phyloP scores from a whole-genome alignment of 2,797 vertebrate species.

The Harpagifer antarcticus region DNA sequence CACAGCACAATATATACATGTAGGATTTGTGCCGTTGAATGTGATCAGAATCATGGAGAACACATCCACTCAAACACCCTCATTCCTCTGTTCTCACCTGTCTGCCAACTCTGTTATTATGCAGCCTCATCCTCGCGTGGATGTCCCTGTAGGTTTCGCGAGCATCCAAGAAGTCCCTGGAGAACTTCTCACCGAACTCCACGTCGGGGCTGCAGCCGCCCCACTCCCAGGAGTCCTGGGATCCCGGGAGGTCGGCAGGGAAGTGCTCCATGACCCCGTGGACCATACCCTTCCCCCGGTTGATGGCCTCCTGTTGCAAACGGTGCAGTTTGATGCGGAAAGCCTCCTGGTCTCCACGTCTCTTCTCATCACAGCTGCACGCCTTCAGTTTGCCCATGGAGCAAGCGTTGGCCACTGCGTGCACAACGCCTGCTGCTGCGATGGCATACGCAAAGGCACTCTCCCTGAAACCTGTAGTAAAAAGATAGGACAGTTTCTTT shows the following conservation, averaged over 20 bases:
- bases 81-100: constrained; percentile 88
- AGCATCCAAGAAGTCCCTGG: constrained; percentile 97
- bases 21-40: too few relatives aligned
- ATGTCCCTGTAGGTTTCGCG: constrained; percentile 97
- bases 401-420: constrained; percentile 96
- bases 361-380: constrained; percentile 94
- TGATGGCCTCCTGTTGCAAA: constrained; percentile 95
- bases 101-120: constrained; percentile 98
- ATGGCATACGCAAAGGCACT: constrained; percentile 98
- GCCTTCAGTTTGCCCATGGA: constrained; percentile 96
- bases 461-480: constrained; percentile 93
- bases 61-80: not conserved
- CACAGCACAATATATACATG: too few relatives aligned
- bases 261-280: constrained; percentile 96
- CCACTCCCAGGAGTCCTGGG: constrained; percentile 99
- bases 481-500: not conserved
- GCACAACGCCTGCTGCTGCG: constrained; percentile 94
- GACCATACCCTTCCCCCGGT: constrained; percentile 96
- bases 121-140: constrained; percentile 97
- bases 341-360: constrained; percentile 94
- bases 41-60: too few relatives aligned
- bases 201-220: constrained; percentile 98
- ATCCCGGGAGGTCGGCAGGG: constrained; percentile 89
- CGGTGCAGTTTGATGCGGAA: constrained; percentile 95
- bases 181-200: constrained; percentile 98